Evolutionary conservation across 2,113 vertebrate species (phyloP), one percentile per base, ranked within the genome.

Genomic region (Pimephales promelas): DNA sequence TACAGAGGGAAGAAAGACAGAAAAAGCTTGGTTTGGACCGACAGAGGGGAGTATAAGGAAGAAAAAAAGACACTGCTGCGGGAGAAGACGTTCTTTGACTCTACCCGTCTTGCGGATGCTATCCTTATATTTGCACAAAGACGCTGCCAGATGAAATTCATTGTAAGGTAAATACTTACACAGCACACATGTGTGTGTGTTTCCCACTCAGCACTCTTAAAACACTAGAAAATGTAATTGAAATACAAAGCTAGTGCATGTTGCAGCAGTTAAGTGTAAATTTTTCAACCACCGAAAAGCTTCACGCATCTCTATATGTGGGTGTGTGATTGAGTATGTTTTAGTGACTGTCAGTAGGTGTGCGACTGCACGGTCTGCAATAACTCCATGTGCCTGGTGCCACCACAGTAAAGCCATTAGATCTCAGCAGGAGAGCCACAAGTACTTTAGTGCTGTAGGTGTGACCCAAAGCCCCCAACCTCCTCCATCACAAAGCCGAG

Each of bases 401-500:
- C 84, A 73, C 81, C 77, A 28, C 68, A n/a, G 64, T 89, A 91
- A 90, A 91, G 85, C 87, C 84, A 91, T 92, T 91, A 90, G 90
- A 78, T 90, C 86, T 80, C 88, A 84, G 87, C 79, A 49, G 87
- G 77, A 77, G 84, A 87, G 88, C 87, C 59, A 73, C 85, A 90
- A 92, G 89, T 85, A 88, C 91, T 88, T 92, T 74, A 91, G 89
- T 81, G 83, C 84, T 76, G 74, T 73, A 86, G 89, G 85, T 90
- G 88, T 89, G 87, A 91, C 89, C 87, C 89, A 85, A 62, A 84
- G 88, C 85, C 91, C 88, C 90, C 4, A 62, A 0, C 79, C 91
- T 93, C 89, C 86, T 94, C 91, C 88, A 90, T 93, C 91, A 93
- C 79, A 70, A 73, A 64, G 85, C 83, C n/a, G 31, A 81, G 64